A percentile compares a stretch with the other conserved stretches of the same genome.
phyloP scores from a whole-genome alignment of 1,140 invertebrate species.

The Trissolcus basalis region DNA sequence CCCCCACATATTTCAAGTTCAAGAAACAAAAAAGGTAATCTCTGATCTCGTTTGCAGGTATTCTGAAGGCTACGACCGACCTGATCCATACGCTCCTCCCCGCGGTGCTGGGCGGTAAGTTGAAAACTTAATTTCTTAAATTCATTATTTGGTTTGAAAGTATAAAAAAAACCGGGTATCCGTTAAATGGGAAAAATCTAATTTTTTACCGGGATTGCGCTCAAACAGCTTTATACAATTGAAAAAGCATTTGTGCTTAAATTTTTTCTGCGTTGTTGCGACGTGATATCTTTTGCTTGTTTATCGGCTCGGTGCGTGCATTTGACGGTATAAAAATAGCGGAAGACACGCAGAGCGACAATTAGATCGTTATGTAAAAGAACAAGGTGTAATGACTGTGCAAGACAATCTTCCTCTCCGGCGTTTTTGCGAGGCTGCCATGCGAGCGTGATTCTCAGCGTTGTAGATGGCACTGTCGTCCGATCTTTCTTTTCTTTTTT shows the following conservation, averaged over 20 bases:
- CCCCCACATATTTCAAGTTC: neutral
- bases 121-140: too few relatives aligned
- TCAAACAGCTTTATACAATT: constrained; percentile 17
- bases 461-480: constrained; percentile 27
- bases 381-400: constrained; percentile 72
- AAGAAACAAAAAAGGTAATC: too few relatives aligned
- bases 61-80: constrained; percentile 72
- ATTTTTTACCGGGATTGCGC: constrained; percentile 7
- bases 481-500: too few relatives aligned
- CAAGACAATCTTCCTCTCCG: constrained; percentile 14
- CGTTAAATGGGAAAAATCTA: too few relatives aligned
- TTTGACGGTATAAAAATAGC: constrained; percentile 29
- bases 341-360: constrained; percentile 62
- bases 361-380: constrained; percentile 67
- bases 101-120: constrained; percentile 74
- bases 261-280: constrained; percentile 59
- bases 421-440: constrained; percentile 13
- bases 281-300: constrained; percentile 30
- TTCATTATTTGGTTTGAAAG: too few relatives aligned
- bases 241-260: constrained; percentile 30
- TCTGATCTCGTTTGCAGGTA: constrained; percentile 61
- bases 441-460: neutral
- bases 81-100: constrained; percentile 73
- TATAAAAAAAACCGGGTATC: too few relatives aligned
- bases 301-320: constrained; percentile 55